These are phyloP conservation scores for Baryphthengus martii DNA, from an alignment of 2,113 vertebrate genomes.

Conservation along the genomic window DNA sequence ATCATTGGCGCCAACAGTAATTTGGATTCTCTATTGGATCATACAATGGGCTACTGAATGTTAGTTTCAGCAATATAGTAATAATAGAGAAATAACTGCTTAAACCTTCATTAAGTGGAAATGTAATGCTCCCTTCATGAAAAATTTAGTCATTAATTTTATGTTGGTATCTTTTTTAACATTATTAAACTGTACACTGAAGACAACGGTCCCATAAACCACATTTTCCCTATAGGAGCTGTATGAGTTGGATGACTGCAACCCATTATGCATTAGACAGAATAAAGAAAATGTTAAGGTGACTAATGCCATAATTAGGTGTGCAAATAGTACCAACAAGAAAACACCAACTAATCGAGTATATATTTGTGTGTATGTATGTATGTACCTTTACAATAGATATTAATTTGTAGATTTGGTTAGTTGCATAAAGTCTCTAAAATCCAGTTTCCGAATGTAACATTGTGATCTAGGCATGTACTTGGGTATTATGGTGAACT, in stretches of 20 bases:
- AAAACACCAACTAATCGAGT: not conserved
- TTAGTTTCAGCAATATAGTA: constrained; percentile 32
- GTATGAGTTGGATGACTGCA: constrained; percentile 5
- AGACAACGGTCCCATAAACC: constrained; percentile 27
- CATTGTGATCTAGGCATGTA: not conserved
- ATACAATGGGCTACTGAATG: not conserved
- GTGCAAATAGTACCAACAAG: not conserved
- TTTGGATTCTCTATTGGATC: constrained; percentile 9
- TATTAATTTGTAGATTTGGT: not conserved
- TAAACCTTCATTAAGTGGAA: constrained; percentile 40
- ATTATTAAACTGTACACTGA: constrained; percentile 34
- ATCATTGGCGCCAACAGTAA: constrained; percentile 9
- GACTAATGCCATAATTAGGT: constrained; percentile 48
- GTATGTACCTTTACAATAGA: not conserved
- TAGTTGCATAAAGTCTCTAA: not conserved
- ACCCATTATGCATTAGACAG: not conserved
- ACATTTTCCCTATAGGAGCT: constrained; percentile 11
- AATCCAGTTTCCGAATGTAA: not conserved
- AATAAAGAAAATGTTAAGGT: constrained; percentile 48
- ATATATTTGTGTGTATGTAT: not conserved
- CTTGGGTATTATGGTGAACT: not conserved
- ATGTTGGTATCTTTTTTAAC: constrained; percentile 55
- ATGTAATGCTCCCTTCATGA: constrained; percentile 28
- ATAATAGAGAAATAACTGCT: constrained; percentile 36
- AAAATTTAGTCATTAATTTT: constrained; percentile 56